Evolutionary conservation across 2,113 vertebrate genomes (phyloP), one percentile per base, ranked within the genome.

Genomic region (Thunnus thynnus): DNA sequence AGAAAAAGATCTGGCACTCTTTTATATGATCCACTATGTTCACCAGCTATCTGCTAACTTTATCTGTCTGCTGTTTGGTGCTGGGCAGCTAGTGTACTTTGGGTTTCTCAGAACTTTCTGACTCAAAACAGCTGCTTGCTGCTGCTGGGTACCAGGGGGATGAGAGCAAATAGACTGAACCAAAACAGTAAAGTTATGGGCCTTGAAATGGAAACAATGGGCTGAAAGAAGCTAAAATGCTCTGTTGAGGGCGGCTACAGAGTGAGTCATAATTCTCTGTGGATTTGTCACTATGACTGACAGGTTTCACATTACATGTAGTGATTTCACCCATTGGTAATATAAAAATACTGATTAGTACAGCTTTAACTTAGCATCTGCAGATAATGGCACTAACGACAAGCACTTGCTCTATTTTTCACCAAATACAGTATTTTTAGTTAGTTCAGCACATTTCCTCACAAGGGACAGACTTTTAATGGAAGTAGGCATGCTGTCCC

Each of bases 401-500:
- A 48, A 72, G 14, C 58, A 51, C 20, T 9, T 64, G 74, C 36
- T 61, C 41, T 0, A 67, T 13, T 48, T 54, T 64, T 48, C 54
- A 60, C 17, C 51, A 66, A 48, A 46, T 51, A 13, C 60, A 47
- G 18, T 78, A 25, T 69, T 74, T 78, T 76, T 54, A 72, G 65
- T 83, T 7, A 62, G 22, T 76, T 87, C 78, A 83, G 72, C 79
- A 67, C 44, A 63, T 77, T 83, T 66, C 36, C 44, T 82, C 84
- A 58, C 44, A 27, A 46, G 76, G 62, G 76, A 86, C 47, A 32
- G 3, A 54, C 46, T 84, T 85, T 65, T 56, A 81, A 88, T 82
- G 46, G 81, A 83, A 76, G 64, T 46, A 82, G 84, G 83, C 58
- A 81, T 12, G 20, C 68, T 63, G 64, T 90, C 90, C 86, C 91